Base-by-base conservation (phyloP, 2,888 invertebrate genomes). In the Cataglyphis altisquamis region DNA sequence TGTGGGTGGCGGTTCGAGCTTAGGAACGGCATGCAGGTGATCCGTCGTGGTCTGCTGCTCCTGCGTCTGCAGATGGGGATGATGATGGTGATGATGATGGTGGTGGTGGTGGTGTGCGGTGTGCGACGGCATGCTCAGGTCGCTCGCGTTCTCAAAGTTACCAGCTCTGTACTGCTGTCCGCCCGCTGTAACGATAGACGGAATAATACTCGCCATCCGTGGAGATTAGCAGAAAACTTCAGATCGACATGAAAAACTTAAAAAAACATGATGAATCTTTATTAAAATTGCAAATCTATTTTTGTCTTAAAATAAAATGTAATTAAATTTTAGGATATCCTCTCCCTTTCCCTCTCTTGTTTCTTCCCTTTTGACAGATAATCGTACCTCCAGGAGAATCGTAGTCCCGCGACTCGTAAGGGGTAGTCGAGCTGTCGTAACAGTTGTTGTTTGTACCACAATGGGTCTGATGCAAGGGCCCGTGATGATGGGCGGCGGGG, bases 401-500 rank as follows among this genome's bases (percentile, higher is more conserved):
- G 89, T 94, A 94, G 87, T 94, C 94, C 89, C 94, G 93, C 36
- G 93, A 93, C 84, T 94, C 94, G 90, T 95, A 96, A 78, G 95
- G 95, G 91, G 95, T 95, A 89, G 95, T 95, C 78, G 94, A 87
- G 48, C 93, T 90, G 85, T 94, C 94, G 93, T 96, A 95, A 91
- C 96, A 95, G 89, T 95, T 95, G 94, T 96, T 96, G 91, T 96
- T 96, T 74, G 95, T 95, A 70, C 94, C 94, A 82, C 94, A 94
- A 86, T 94, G 94, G 84, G 94, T 94, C 88, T 94, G 94, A 87
- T 94, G 94, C 52, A 94, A 90, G 87, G 92, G 91, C 84, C 90
- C 92, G 89, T 94, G 93, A 86, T 93, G 93, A 88, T 94, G 93
- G 87, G 92, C 93, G 86, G 95, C 95, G 86, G 96, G 93, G 89